Base-by-base conservation (phyloP, 2,113 vertebrate genomes). In the Tachysurus vachellii region DNA sequence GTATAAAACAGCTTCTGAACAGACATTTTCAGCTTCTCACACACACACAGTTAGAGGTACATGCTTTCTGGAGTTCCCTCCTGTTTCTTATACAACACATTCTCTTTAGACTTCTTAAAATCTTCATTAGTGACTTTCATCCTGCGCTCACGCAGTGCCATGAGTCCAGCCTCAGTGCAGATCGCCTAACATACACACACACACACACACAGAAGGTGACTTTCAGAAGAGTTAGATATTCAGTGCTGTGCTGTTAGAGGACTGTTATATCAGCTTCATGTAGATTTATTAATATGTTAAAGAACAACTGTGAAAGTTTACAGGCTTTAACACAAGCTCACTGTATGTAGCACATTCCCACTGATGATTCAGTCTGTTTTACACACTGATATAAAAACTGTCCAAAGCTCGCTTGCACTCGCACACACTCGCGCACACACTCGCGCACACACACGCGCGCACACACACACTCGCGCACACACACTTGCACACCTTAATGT, bases 81-180 rank as follows among this genome's bases (percentile, higher is more conserved):
- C 89, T 99, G 98, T 89, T 99, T 99, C 93, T 99, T 99, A 89
- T 99, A 99, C 66, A 99, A 95, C 89, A 99, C 97, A 0, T 99
- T 99, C 86, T 99, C 98, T 94, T 99, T 99, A 5, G 98, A 99
- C 91, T 99, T 99, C 84, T 99, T 99, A 94, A 99, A 99, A 91
- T 99, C 98, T 94, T 99, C 98, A n/a, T 99, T 99, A 87, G 98
- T 99, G 80, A 99, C 98, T 95, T 99, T 99, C 98, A 99, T 99
- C n/a, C 98, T 95, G 5, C 98, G 94, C 91, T 99, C 98, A 62
- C 98, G 92, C 84, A 99, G 86, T 59, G 98, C 98, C 98, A 99
- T 99, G 86, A 99, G 88, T 31, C 98, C 98, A 16, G 97, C 98
- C 92, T 99, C 98, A 70, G 98, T 99, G 88, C 98, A 99, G 94